Evolutionary conservation across 1,140 invertebrate species (phyloP).

Genomic region (Orius insidiosus): DNA sequence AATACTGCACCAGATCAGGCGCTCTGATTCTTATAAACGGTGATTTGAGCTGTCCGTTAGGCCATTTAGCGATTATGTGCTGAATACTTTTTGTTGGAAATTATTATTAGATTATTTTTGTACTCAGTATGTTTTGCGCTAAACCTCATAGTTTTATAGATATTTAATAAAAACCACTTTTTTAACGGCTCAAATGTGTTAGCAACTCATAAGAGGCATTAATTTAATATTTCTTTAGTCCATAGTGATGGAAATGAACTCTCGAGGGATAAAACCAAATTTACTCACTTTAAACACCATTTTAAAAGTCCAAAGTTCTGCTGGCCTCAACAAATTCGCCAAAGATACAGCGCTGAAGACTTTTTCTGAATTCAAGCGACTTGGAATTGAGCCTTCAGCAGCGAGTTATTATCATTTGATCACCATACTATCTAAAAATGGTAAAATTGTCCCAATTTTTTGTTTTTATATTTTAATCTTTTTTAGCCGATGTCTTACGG

Average conservation of each 20-base stretch:
- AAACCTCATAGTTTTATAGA: no score
- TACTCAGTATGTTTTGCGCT: no score
- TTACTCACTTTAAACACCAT: constrained; percentile 53
- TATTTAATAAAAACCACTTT: no score
- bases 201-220: no score
- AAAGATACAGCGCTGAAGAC: constrained; percentile 29
- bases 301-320: constrained; percentile 35
- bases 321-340: constrained; percentile 28
- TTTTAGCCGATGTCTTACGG: neutral
- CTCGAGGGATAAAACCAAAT: constrained; percentile 42
- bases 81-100: no score
- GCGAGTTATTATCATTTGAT: constrained; percentile 56
- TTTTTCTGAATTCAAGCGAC: constrained; percentile 45
- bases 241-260: constrained; percentile 39
- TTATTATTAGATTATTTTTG: no score
- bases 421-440: constrained; percentile 43
- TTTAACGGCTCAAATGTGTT: no score
- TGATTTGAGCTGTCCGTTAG: no score
- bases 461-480: neutral
- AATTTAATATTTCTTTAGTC: constrained; percentile 23
- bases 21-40: no score
- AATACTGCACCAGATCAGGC: no score
- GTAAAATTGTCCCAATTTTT: constrained; percentile 33
- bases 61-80: no score
- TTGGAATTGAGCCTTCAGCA: constrained; percentile 54